phyloP scores from a whole-genome alignment of 2,113 vertebrate genomes.

The Cyprinus carpio region DNA sequence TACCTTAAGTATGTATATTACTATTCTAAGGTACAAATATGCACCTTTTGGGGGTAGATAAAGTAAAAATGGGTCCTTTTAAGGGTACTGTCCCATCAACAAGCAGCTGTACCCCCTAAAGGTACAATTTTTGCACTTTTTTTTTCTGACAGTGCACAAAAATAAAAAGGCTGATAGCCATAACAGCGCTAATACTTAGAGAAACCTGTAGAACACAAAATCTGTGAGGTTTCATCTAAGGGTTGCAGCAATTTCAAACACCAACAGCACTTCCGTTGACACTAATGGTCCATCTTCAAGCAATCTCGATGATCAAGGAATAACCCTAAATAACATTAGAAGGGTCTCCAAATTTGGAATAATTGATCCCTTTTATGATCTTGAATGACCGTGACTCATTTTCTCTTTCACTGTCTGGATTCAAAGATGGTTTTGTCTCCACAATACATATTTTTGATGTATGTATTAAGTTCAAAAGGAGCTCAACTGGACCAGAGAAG shows the following conservation, averaged over 20 bases:
- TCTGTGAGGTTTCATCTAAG: background rate
- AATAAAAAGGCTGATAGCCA: background rate
- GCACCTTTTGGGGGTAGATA: background rate
- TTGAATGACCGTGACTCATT: background rate
- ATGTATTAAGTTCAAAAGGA: background rate
- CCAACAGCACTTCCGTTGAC: slow-evolving; percentile 12
- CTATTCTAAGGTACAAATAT: background rate
- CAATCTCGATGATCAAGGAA: background rate
- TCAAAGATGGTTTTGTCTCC: background rate
- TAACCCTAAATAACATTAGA: slow-evolving; percentile 12
- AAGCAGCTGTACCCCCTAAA: background rate
- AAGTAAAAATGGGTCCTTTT: background rate
- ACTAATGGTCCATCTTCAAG: slow-evolving; percentile 21
- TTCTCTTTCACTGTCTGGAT: background rate
- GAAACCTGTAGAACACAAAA: background rate
- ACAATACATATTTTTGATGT: slow-evolving; percentile 3
- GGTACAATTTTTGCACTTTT: background rate
- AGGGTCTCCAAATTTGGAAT: background rate
- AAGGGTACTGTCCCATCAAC: background rate
- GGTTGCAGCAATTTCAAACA: slow-evolving; percentile 32
- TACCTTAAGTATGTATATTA: background rate
- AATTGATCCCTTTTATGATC: background rate
- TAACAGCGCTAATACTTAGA: slow-evolving; percentile 18
- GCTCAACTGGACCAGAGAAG: slow-evolving; percentile 1
- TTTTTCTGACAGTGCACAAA: background rate